These are phyloP conservation scores for Coilia nasus DNA, from an alignment of 2,797 vertebrate genomes.

Conservation along the genomic window DNA sequence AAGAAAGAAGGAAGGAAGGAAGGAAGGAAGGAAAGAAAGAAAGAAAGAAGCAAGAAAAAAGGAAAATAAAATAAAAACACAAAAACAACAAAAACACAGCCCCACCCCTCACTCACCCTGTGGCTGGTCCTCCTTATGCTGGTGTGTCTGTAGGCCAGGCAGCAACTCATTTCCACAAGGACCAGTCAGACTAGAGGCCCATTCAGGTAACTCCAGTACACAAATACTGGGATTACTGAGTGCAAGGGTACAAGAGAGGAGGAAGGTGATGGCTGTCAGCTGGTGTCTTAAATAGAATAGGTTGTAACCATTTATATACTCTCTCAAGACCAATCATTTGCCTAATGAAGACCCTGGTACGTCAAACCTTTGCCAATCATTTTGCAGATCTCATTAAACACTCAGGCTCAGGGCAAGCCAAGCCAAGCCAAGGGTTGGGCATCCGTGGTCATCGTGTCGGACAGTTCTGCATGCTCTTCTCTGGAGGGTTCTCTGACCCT, in stretches of 20 bases:
- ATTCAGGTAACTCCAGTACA: background rate
- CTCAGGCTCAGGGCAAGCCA: background rate
- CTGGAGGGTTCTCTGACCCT: background rate
- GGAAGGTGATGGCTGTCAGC: too few relatives aligned
- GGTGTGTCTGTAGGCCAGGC: background rate
- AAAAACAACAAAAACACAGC: background rate
- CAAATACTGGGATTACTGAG: background rate
- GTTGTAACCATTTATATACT: too few relatives aligned
- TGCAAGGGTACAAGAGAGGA: too few relatives aligned
- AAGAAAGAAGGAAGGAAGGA: too few relatives aligned
- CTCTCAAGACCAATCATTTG: too few relatives aligned
- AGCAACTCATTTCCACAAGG: background rate
- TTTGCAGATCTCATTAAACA: background rate
- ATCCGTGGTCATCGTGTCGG: background rate
- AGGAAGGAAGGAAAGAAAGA: background rate
- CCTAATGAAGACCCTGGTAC: too few relatives aligned
- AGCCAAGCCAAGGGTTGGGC: background rate
- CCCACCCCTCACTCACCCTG: background rate
- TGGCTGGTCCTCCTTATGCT: background rate
- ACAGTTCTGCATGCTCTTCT: background rate
- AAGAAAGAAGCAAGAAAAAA: background rate
- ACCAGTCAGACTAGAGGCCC: background rate
- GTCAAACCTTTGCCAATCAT: background rate
- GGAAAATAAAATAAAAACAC: background rate
- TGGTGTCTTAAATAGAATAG: too few relatives aligned